Evolutionary conservation across 1,140 invertebrate species (phyloP), one percentile per base, ranked within the genome.

Genomic region (Brachionus paranguensis): DNA sequence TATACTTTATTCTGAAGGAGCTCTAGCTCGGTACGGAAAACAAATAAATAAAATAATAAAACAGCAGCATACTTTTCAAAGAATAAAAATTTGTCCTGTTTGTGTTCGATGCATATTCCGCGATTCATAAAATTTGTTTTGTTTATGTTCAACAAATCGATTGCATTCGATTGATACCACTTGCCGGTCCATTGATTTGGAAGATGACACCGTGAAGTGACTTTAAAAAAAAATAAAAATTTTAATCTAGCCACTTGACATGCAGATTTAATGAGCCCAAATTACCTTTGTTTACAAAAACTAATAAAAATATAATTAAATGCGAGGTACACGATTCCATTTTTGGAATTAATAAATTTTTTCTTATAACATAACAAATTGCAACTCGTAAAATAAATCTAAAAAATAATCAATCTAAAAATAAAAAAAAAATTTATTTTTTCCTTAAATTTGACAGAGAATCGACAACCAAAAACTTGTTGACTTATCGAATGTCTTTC

Each of bases 71-170:
- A 55, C 53, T 55, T 64, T 29, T 81, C 78, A 45, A 14, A 78
- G 24, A 78, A 78, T 50, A 78, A 20, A 50, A 78, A 78, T 64
- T 78, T 78, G 17, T 78, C 76, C 29, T 78, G 76, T 53, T 37
- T 53, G 7, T 78, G 76, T 17, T 78, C 76, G 10, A 78, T 64
- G 27, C 76, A 78, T n/a, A 53, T 43, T 20, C 76, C 76, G 2
- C 47, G 47, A 50, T 78, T 64, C 29, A 78, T 78, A 64, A 78
- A 78, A 64, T 53, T 78, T 3, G 76, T 78, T 41, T 43, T 27
- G 8, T 78, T 78, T 7, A 78, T 78, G 8, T 8, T 29, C 14
- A 78, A 78, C 17, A 78, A 64, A 29, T 50, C 47, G 24, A 53
- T 78, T 17, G 12, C 76, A 10, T 50, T 78, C 14, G 47, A 55